Base-by-base conservation (phyloP, 2,888 invertebrate genomes). In the Phengaris arion region DNA sequence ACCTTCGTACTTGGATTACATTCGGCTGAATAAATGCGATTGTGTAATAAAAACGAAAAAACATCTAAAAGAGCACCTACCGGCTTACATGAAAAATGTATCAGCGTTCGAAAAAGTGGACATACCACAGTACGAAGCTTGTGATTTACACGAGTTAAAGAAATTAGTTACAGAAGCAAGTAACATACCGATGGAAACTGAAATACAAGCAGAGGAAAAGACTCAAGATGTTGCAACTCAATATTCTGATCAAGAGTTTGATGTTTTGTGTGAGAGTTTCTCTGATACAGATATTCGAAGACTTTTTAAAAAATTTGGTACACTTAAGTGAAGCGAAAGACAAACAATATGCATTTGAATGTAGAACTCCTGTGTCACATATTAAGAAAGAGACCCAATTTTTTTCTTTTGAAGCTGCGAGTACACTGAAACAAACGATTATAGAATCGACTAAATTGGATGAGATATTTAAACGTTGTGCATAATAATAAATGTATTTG, bases 61-160 rank as follows among this genome's bases (percentile, higher is more conserved):
- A 79, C 84, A 88, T 81, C 83, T 92, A 55, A 68, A 81, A 51
- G 89, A 89, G 75, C 86, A 91, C 80, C 79, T 92, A 52, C 93
- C 93, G 1, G 80, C 86, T 6, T 93, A 92, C 76, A 92, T 92
- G 92, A 84, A 81, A 77, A 87, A 83, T 13, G 84, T 81, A 83
- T 91, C 91, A 1, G 76, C 57, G 15, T 92, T 81, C 77, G 86
- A 86, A 3, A 76, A 81, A 9, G 83, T 86, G 8, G 84, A 85
- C 22, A 80, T 92, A 74, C 88, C 86, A 0, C 81, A 89, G 77
- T 93, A 93, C 80, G 85, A 89, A 80, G 80, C 80, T 2, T 90
- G 90, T 80, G 81, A 87, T 6, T 4, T 87, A 0, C 76, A 78
- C 13, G 82, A 81, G 64, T 79, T 92, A 45, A 88, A 86, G 77